Percentiles rank a stretch among this genome's conserved stretches.
These are phyloP conservation scores for Fabriciana adippe DNA, from an alignment of 2,888 invertebrate species.

Conservation along the genomic window DNA sequence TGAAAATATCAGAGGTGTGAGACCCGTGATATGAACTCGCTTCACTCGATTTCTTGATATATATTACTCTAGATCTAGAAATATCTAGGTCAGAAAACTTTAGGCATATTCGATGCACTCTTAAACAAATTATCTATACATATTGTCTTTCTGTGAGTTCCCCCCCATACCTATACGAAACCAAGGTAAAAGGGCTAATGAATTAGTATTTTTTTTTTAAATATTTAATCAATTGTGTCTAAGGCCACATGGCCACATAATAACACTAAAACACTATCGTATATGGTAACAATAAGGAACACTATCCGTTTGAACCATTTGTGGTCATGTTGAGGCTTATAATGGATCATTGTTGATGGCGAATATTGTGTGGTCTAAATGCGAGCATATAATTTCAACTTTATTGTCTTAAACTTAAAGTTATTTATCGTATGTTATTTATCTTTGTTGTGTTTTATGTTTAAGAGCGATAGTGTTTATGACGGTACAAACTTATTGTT, in stretches of 20 bases:
- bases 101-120: no score
- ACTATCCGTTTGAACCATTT: conserved; percentile 30
- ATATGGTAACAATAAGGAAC: conserved; percentile 27
- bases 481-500: conserved; percentile 6
- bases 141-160: no score
- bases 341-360: conserved; percentile 32
- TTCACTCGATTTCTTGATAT: no score
- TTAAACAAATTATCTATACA: no score
- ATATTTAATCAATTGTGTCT: no score
- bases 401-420: not conserved
- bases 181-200: no score
- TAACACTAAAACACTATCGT: conserved; percentile 15
- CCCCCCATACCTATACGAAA: no score
- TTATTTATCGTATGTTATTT: not conserved
- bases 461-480: not conserved
- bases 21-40: no score
- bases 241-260: not conserved
- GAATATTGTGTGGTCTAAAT: conserved; percentile 7
- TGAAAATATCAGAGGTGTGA: no score
- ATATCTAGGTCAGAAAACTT: no score
- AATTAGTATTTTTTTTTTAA: no score
- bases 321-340: conserved; percentile 28
- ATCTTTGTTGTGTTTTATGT: not conserved
- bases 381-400: not conserved
- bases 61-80: no score